A percentile compares a stretch with the other conserved stretches of the same genome.
These are phyloP conservation scores for Anaspis maculata DNA, from an alignment of 2,888 invertebrate genomes.

Conservation along the genomic window DNA sequence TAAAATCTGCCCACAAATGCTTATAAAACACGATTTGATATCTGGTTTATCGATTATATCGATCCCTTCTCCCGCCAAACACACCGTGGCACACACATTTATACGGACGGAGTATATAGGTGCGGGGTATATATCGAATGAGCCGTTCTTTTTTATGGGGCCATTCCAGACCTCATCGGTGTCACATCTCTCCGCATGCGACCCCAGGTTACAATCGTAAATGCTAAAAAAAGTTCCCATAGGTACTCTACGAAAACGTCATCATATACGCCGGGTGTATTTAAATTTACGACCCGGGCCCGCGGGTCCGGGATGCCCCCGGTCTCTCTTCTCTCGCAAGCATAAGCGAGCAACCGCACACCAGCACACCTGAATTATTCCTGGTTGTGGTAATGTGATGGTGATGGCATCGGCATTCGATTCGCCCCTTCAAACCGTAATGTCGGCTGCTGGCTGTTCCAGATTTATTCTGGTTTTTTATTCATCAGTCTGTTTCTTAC, in stretches of 20 bases:
- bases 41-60: slow-evolving; percentile 38
- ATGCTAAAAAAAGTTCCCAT: slow-evolving; percentile 34
- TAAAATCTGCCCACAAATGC: slow-evolving; percentile 36
- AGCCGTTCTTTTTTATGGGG: slow-evolving; percentile 41
- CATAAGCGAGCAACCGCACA: slow-evolving; percentile 1
- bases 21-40: slow-evolving; percentile 39
- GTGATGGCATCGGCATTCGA: background rate
- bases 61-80: slow-evolving; percentile 23
- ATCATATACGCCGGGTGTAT: slow-evolving; percentile 26
- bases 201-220: slow-evolving; percentile 36
- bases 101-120: too few species aligned
- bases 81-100: background rate
- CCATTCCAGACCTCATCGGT: slow-evolving; percentile 37
- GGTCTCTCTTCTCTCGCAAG: too few species aligned
- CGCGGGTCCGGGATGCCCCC: too few species aligned
- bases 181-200: slow-evolving; percentile 37
- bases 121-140: slow-evolving; percentile 30
- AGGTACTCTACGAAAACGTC: slow-evolving; percentile 35
- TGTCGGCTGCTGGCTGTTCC: too few species aligned
- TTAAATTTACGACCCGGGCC: too few species aligned
- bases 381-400: background rate
- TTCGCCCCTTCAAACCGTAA: too few species aligned
- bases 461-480: too few species aligned
- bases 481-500: too few species aligned
- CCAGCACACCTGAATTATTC: background rate